Percentiles rank a stretch among this genome's conserved stretches.
These are phyloP conservation scores for Theristicus caerulescens DNA, from an alignment of 2,113 vertebrate species.

Conservation along the genomic window DNA sequence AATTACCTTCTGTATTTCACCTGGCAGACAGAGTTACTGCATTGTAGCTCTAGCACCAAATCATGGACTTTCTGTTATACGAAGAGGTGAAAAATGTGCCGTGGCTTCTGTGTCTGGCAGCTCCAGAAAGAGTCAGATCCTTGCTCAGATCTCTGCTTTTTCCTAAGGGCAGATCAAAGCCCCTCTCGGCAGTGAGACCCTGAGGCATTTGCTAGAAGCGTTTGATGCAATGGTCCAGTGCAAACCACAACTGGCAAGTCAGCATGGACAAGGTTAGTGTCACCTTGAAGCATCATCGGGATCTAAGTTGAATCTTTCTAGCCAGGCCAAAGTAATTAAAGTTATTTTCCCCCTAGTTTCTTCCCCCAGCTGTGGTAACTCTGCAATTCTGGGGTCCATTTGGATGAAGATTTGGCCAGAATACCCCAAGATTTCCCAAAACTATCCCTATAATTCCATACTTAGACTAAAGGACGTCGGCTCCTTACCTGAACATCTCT, in stretches of 20 bases:
- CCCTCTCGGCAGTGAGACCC: not conserved
- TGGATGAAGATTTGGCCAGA: not conserved
- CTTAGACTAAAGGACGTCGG: not conserved
- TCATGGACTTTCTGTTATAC: fast-evolving
- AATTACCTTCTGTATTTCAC: fast-evolving
- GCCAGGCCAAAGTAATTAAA: not conserved
- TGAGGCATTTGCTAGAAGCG: not conserved
- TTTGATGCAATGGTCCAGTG: not conserved
- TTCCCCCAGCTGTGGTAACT: not conserved
- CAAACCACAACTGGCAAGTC: not conserved
- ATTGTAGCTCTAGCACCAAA: not conserved
- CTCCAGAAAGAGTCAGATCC: not conserved
- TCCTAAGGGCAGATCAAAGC: not conserved
- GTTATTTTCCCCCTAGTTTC: not conserved
- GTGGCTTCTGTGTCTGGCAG: not conserved
- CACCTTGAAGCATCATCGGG: not conserved
- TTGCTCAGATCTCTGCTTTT: not conserved
- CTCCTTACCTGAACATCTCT: not conserved
- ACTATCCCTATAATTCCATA: not conserved
- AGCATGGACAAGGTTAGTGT: fast-evolving
- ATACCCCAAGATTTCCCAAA: not conserved
- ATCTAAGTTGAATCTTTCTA: not conserved
- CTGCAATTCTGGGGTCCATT: not conserved
- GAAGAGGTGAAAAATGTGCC: not conserved
- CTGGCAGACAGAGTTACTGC: not conserved